phyloP scores from a whole-genome alignment of 2,113 vertebrate genomes.

The Calyptomena viridis region DNA sequence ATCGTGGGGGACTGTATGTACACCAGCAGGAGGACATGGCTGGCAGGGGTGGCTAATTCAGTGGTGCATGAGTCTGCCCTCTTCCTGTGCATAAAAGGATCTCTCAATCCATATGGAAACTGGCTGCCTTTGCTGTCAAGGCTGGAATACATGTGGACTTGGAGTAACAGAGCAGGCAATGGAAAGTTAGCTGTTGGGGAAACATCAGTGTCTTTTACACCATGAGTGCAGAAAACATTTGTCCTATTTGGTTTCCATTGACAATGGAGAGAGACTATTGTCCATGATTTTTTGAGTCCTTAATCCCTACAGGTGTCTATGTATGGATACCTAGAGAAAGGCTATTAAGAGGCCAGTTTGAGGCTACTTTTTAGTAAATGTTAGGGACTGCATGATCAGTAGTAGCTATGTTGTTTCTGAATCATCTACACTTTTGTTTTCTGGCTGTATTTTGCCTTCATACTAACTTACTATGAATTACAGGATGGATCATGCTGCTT shows the following conservation, averaged over 20 bases:
- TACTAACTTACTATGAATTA: neutral
- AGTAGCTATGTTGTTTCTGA: neutral
- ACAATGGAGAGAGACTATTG: neutral
- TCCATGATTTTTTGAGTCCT: neutral
- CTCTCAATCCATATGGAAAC: neutral
- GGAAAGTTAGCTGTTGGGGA: neutral
- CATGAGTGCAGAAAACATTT: neutral
- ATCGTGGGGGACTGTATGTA: fast-evolving
- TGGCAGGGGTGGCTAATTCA: neutral
- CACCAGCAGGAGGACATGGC: neutral
- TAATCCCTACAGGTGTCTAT: neutral
- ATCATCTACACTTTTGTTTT: neutral
- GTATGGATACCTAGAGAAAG: neutral
- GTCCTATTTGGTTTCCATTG: neutral
- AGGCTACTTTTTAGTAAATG: neutral
- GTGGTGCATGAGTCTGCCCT: fast-evolving
- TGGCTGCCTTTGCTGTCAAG: neutral
- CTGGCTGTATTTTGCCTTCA: neutral
- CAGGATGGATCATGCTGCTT: neutral
- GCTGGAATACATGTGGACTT: neutral
- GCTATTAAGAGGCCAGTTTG: neutral
- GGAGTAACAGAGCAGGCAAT: neutral
- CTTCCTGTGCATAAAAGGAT: neutral
- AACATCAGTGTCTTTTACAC: neutral
- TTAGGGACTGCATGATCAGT: neutral